A percentile compares a stretch with the other conserved stretches of the same genome.
Evolutionary conservation across 2,797 vertebrate genomes (phyloP).

Genomic region (Gymnodraco acuticeps): DNA sequence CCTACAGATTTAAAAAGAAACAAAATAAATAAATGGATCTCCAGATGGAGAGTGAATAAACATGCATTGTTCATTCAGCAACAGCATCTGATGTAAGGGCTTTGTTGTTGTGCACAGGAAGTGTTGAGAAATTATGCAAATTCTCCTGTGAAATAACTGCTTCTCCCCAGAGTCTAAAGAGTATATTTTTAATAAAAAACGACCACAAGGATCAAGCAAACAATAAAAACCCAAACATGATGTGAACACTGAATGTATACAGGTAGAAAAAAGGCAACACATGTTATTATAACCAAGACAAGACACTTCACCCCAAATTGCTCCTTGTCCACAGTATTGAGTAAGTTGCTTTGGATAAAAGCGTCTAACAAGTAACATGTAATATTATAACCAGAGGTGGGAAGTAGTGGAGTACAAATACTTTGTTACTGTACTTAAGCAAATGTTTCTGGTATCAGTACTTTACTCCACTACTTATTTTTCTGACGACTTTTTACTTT

Average conservation of each 20-base stretch:
- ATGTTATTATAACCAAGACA: too few relatives aligned
- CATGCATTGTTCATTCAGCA: constrained; percentile 88
- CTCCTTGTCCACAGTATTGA: too few relatives aligned
- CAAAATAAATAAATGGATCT: background rate
- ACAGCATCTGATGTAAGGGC: constrained; percentile 84
- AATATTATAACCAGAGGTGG: too few relatives aligned
- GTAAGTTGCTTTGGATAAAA: too few relatives aligned
- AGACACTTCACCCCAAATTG: too few relatives aligned
- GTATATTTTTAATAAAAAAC: background rate
- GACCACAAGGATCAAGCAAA: background rate
- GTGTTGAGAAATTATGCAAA: constrained; percentile 82
- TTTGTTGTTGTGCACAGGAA: constrained; percentile 54
- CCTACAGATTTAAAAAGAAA: background rate
- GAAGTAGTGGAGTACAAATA: too few relatives aligned
- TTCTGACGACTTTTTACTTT: too few relatives aligned
- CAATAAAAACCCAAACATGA: background rate
- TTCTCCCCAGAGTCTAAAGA: constrained; percentile 86
- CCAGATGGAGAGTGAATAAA: constrained; percentile 81
- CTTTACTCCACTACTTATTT: too few relatives aligned
- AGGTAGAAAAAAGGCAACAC: background rate
- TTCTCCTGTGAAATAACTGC: constrained; percentile 88
- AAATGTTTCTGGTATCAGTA: too few relatives aligned
- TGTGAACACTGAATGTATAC: background rate
- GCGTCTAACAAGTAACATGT: too few relatives aligned
- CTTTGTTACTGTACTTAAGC: too few relatives aligned